Evolutionary conservation across 2,888 invertebrate species (phyloP), one percentile per base, ranked within the genome.

Genomic region (Pheosia gnoma): DNA sequence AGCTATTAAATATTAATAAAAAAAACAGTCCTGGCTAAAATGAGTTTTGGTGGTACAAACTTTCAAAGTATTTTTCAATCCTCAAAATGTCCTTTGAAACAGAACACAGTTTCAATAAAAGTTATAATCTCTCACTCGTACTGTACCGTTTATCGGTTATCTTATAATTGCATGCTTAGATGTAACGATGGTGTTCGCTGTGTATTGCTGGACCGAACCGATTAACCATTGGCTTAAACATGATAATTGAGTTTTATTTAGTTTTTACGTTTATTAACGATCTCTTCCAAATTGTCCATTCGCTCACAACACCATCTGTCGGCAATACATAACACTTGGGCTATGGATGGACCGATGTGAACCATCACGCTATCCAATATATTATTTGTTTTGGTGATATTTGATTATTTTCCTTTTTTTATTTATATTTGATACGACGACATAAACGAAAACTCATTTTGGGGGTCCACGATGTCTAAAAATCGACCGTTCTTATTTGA

Each of bases 291-390:
- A 89, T 87, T 89, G 80, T 78, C 71, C 73, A 79, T 78, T 75
- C 87, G 88, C 90, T 72, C 74, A 71, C 67, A 85, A 86, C 82
- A 77, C 76, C 86, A 85, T 84, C 79, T 85, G 67, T 91, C 89
- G 91, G 91, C 91, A 91, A 91, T 91, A 91, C 91, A 87, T 86
- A 82, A 78, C 69, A 57, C 11, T 72, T 70, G 49, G 61, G 81
- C 71, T 81, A 80, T 74, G 70, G 65, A 81, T 25, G 85, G 83
- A 81, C 76, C 61, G 63, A 77, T 62, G 36, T 63, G 59, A 63
- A 67, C 67, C 0, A 37, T 55, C 25, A 38, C 5, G 54, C 56
- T 56, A 13, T 51, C 25, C 9, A 52, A 37, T 5, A 9, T 0
- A 9, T 7, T 41, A 43, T 43, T 57, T 13, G n/a, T 9, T n/a